Base-by-base conservation (phyloP, 2,113 vertebrate genomes). In the Atractosteus spatula region DNA sequence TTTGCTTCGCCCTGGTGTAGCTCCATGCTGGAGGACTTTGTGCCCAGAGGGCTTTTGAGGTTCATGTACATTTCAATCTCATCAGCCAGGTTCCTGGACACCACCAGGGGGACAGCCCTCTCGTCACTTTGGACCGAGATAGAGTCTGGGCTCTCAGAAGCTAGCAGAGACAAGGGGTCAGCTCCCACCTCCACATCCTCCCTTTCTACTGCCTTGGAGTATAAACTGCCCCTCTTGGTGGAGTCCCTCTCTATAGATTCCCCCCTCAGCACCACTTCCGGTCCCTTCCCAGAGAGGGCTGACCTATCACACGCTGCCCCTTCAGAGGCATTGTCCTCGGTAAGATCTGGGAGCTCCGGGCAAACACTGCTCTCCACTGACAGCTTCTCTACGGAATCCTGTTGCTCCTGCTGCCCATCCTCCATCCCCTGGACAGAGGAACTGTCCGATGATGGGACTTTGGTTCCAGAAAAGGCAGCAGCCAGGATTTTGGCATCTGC, bases 21-120 rank as follows among this genome's bases (percentile, higher is more conserved):
- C 80, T 99, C 96, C 95, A 96, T 96, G 85, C 96, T 99, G 68
- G 92, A 92, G 77, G 95, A 96, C 76, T 95, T 96, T 65, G 62
- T 83, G 14, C 93, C 91, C 44, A 96, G 76, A 0, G 96, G 95
- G 66, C 83, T 95, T 74, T 92, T 93, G n/a, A 97, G 86, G 77
- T 94, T 98, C 97, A 99, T 98, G 78, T 99, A 99, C 86, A 88
- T 96, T 84, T 99, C 94, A 13, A 99, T 99, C 86, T 99, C 97
- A 76, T 98, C 96, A 0, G 97, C 97, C 61, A 99, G 90, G 77
- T 97, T 98, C 43, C 95, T 94, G 57, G 96, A 94, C 73, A 93
- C 92, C 76, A 93, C 89, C 1, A 88, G 85, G 0, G 94, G 95
- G 57, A 91, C 2, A 1, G 80, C 0, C 70, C 93, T 94, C 74